phyloP scores from a whole-genome alignment of 2,113 vertebrate species.

The Cyanistes caeruleus region DNA sequence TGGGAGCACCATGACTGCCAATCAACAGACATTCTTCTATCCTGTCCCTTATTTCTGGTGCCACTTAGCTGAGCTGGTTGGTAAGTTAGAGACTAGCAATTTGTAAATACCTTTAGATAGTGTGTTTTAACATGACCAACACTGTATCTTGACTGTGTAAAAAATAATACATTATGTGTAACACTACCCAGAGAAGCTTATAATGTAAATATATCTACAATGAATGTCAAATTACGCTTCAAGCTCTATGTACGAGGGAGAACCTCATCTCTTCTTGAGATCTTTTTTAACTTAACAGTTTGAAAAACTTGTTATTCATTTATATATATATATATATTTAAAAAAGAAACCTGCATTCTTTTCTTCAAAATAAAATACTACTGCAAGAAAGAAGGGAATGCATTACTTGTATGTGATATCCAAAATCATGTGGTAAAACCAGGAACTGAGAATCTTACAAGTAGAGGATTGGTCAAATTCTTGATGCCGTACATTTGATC shows the following conservation, averaged over 20 bases:
- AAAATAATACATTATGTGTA: slow-evolving; percentile 26
- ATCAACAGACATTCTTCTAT: not conserved
- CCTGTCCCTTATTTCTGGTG: not conserved
- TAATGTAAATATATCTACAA: slow-evolving; percentile 66
- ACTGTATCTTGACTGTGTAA: not conserved
- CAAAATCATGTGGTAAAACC: not conserved
- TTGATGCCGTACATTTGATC: slow-evolving; percentile 51
- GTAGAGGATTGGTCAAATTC: not conserved
- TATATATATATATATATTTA: not conserved
- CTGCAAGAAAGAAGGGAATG: not conserved
- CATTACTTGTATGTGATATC: not conserved
- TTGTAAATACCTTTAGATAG: slow-evolving; percentile 37
- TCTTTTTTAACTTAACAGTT: slow-evolving; percentile 38
- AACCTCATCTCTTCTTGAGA: slow-evolving; percentile 9
- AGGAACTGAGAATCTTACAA: not conserved
- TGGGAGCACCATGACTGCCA: not conserved
- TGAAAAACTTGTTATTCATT: slow-evolving; percentile 29
- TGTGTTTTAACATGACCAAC: slow-evolving; percentile 48
- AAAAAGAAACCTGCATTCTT: not conserved
- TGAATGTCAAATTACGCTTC: slow-evolving; percentile 65
- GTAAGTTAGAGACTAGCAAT: not conserved
- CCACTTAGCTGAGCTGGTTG: slow-evolving; percentile 8
- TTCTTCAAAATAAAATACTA: slow-evolving; percentile 47
- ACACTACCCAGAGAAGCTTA: slow-evolving; percentile 28
- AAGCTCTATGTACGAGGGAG: not conserved